Evolutionary conservation across 2,888 invertebrate genomes (phyloP), one percentile per base, ranked within the genome.

Genomic region (Drosophila lutescens): DNA sequence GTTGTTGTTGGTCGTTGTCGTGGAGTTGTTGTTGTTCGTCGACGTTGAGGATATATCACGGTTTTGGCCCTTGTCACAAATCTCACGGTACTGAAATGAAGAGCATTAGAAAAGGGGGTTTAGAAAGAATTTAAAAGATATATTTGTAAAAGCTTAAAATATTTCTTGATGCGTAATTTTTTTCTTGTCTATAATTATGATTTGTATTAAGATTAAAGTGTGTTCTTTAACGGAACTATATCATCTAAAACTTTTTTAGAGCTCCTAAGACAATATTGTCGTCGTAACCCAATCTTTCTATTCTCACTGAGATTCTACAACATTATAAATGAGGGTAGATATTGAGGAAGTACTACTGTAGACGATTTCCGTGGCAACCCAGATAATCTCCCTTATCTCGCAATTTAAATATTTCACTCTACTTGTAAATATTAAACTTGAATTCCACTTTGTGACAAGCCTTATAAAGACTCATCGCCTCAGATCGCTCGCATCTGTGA

Each of bases 1-100:
- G 2, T 79, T 87, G 63, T 79, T 86, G 73, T 76, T 79, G 62
- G 75, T 81, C 60, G 85, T 79, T 57, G 79, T 70, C 59, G 87
- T 67, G 55, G 68, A 61, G 69, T 76, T 76, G 36, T 74, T 74
- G 13, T 79, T 78, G 66, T 74, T 78, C 53, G 83, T 86, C 68
- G 91, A 88, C 73, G 91, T 88, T 76, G 91, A 91, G 76, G 91
- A 90, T 79, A 91, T 91, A 89, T 92, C 91, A 83, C 92, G 91
- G 89, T 93, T 93, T 89, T 91, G 91, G 79, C 94, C 93, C 86
- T 93, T 93, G 91, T 93, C 93, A 90, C 94, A 92, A 89, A 94
- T 93, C 93, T 95, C 95, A 91, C 95, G 94, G 92, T 96, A 96
- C 94, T 96, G 78, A 12, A 89, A 60, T 9, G 13, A 47, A n/a